phyloP scores from a whole-genome alignment of 2,888 invertebrate species.

The Conistra vaccinii region DNA sequence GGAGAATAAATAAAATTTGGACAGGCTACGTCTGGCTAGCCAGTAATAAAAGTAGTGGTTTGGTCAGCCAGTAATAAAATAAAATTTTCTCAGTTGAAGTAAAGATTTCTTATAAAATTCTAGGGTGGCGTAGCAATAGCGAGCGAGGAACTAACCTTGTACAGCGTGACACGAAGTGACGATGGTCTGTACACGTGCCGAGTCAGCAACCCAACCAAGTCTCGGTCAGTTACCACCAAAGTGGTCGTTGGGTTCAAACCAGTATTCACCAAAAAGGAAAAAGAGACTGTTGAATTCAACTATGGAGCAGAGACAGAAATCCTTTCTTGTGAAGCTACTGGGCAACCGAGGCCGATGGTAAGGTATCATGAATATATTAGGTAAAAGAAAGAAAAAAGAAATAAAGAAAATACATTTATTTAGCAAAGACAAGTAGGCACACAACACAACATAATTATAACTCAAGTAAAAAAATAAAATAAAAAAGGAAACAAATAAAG shows the following conservation, averaged over 20 bases:
- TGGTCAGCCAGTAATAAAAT: background rate
- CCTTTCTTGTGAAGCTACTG: constrained; percentile 72
- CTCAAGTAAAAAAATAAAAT: too few relatives aligned
- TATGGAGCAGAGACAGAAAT: constrained; percentile 48
- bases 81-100: too few relatives aligned
- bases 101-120: background rate
- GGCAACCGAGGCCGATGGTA: constrained; percentile 74
- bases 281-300: constrained; percentile 65
- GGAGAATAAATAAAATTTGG: background rate
- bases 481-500: too few relatives aligned
- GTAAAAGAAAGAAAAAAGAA: too few relatives aligned
- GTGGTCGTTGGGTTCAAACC: constrained; percentile 76
- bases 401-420: too few relatives aligned
- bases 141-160: constrained; percentile 64
- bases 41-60: background rate
- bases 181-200: constrained; percentile 78
- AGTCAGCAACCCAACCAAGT: constrained; percentile 67
- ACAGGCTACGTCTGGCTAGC: background rate
- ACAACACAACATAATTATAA: too few relatives aligned
- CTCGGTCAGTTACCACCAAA: constrained; percentile 63
- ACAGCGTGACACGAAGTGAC: constrained; percentile 64
- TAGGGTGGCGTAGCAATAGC: constrained; percentile 68
- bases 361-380: background rate
- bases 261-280: constrained; percentile 64
- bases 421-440: too few relatives aligned